Evolutionary conservation across 2,113 vertebrate species (phyloP).

Genomic region (Epinephelus cyanopodus): DNA sequence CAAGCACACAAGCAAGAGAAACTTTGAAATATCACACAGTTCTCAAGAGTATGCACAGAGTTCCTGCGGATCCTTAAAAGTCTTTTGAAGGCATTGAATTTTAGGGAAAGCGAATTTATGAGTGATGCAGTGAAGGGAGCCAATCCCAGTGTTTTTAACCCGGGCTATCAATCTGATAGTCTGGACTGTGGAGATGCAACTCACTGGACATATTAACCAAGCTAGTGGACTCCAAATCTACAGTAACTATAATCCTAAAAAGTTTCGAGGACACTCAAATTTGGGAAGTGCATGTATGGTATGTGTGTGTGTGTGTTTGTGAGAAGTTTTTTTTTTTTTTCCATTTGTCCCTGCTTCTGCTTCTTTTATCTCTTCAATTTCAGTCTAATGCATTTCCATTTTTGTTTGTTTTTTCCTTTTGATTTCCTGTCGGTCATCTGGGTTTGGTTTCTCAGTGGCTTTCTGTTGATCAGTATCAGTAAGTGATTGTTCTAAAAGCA

Average conservation of each 20-base stretch:
- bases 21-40: too few relatives aligned
- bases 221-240: background rate
- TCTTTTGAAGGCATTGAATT: too few relatives aligned
- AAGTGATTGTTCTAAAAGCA: constrained; percentile 78
- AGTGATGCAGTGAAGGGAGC: too few relatives aligned
- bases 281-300: background rate
- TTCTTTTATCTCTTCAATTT: constrained; percentile 52
- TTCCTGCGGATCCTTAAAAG: too few relatives aligned
- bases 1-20: too few relatives aligned
- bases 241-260: background rate
- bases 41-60: too few relatives aligned
- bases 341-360: constrained; percentile 26
- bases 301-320: background rate
- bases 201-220: background rate
- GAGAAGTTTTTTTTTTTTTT: background rate
- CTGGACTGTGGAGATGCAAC: background rate
- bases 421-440: constrained; percentile 72
- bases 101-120: too few relatives aligned
- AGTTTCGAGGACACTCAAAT: background rate
- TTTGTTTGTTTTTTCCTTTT: constrained; percentile 58
- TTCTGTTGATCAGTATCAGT: constrained; percentile 86
- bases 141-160: too few relatives aligned
- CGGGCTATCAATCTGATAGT: too few relatives aligned
- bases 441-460: constrained; percentile 84
- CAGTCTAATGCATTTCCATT: constrained; percentile 55